Conservation (phyloP, 2,797 vertebrate genomes). For the Loris lydekkerianus region DNA sequence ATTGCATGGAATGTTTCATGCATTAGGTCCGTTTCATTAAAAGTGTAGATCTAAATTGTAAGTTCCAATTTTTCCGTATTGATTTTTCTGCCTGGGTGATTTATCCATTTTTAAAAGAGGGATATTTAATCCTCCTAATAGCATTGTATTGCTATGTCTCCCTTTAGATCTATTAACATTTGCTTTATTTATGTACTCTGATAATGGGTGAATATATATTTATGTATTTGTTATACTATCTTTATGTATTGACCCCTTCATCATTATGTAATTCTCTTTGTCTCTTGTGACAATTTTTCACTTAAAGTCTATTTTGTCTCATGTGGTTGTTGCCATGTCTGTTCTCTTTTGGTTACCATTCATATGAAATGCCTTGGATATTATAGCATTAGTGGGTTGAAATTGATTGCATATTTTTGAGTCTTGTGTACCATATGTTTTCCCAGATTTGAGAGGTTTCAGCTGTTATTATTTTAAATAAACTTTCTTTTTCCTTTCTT, state of each 20-base stretch:
- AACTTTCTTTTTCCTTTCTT: neutral
- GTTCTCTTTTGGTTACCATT: neutral
- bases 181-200: no score
- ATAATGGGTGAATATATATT: no score
- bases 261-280: neutral
- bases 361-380: neutral
- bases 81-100: no score
- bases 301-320: neutral
- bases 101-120: no score
- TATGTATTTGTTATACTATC: neutral
- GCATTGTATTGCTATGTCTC: no score
- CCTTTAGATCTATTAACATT: no score
- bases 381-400: neutral
- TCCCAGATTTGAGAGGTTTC: neutral
- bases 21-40: no score
- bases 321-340: neutral
- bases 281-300: neutral
- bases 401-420: neutral
- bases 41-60: no score
- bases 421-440: neutral
- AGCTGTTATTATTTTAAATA: neutral
- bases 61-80: no score
- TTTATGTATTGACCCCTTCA: neutral
- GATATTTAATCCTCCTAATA: no score
- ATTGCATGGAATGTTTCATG: no score